Conservation (phyloP, 2,888 invertebrate species). For the Platerodrilus igneus region DNA sequence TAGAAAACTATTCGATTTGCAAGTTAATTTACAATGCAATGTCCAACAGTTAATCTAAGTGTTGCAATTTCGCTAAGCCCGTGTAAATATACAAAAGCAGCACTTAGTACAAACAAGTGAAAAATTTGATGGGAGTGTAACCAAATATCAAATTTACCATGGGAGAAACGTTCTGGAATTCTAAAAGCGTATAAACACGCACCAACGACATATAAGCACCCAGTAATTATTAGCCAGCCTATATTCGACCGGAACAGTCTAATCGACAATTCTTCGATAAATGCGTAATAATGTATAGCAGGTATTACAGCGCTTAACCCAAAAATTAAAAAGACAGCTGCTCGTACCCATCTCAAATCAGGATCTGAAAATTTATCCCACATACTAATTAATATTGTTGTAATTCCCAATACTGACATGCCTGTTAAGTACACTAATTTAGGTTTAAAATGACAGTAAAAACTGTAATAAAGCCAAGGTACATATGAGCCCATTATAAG, state of each 20-base stretch:
- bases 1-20: too few species aligned
- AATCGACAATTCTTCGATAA: constrained; percentile 92
- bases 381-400: constrained; percentile 85
- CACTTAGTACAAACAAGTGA: constrained; percentile 96
- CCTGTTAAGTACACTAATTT: constrained; percentile 85
- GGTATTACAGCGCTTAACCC: constrained; percentile 96
- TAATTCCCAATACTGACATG: constrained; percentile 86
- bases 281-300: constrained; percentile 91
- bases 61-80: constrained; percentile 97
- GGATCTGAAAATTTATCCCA: constrained; percentile 98
- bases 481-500: constrained; percentile 99
- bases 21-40: too few species aligned
- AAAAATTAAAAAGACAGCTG: constrained; percentile 94
- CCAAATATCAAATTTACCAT: constrained; percentile 96
- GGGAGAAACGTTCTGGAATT: constrained; percentile 98
- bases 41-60: constrained; percentile 82
- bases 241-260: constrained; percentile 93
- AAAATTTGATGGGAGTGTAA: constrained; percentile 99
- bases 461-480: constrained; percentile 99
- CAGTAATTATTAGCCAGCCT: constrained; percentile 43
- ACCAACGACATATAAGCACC: constrained; percentile 86
- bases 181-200: constrained; percentile 93
- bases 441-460: constrained; percentile 94
- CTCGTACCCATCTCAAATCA: constrained; percentile 82
- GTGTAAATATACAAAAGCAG: constrained; percentile 98